Evolutionary conservation across 2,797 vertebrate species (phyloP).

Genomic region (Falco naumanni): DNA sequence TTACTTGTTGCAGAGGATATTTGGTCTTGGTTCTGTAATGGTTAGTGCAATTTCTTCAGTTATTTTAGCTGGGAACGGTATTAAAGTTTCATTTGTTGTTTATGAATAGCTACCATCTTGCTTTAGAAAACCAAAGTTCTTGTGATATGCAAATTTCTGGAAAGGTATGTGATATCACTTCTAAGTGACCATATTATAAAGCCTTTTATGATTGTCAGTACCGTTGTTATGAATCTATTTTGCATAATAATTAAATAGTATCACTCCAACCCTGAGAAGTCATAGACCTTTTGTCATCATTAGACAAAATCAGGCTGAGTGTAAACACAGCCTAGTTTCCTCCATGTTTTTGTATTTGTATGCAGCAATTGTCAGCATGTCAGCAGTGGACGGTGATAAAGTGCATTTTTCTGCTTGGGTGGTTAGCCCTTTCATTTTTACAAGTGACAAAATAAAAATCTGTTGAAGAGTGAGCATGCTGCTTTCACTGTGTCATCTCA

Average conservation of each 20-base stretch:
- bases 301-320: conserved; percentile 76
- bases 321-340: conserved; percentile 76
- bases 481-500: conserved; percentile 87
- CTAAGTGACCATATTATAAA: conserved; percentile 22
- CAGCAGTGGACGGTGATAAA: conserved; percentile 86
- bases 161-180: background rate
- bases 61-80: background rate
- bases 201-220: conserved; percentile 12
- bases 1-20: background rate
- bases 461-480: conserved; percentile 86
- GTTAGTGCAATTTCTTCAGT: background rate
- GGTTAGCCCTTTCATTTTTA: conserved; percentile 87
- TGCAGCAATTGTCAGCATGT: conserved; percentile 81
- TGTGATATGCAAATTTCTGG: background rate
- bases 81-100: background rate
- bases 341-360: conserved; percentile 79
- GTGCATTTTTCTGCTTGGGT: conserved; percentile 93
- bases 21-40: rapidly evolving
- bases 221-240: conserved; percentile 44
- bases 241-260: conserved; percentile 73
- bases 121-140: background rate
- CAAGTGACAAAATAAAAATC: conserved; percentile 88
- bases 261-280: conserved; percentile 55
- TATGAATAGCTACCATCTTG: background rate
- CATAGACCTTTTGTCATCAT: conserved; percentile 73